Evolutionary conservation across 2,888 invertebrate species (phyloP), one percentile per base, ranked within the genome.

Genomic region (Stenodema calcarata): DNA sequence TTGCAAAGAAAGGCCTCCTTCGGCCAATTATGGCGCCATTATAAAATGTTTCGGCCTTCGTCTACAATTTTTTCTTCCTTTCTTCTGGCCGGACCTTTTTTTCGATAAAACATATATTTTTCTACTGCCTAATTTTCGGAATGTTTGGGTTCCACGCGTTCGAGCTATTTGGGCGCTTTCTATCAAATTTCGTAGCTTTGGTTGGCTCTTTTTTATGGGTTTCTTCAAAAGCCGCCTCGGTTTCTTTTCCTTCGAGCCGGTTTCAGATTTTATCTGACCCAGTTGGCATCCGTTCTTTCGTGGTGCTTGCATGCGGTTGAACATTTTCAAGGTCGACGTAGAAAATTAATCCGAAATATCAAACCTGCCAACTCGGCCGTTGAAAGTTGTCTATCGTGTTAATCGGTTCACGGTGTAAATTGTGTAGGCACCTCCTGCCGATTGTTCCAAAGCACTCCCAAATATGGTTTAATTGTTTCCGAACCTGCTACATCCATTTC

Each of bases 21-120:
- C 23, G 62, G 27, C 62, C 62, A 62, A 62, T 62, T 62, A 62
- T 62, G 23, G 1, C 62, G 62, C 62, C 62, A 62, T 62, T 62
- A 62, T 62, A 62, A 62, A 62, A 62, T 23, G 62, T 62, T 62
- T 62, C 62, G 62, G 62, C 11, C 62, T 62, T 62, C 23, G 62
- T 62, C 23, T 62, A 23, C 62, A 27, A 23, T 62, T 62, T 62
- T 62, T 62, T 62, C 18, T 62, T 62, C 16, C 16, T 50, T 23
- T 18, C 62, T 62, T 27, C 18, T 23, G 1, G 62, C 23, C 23
- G 62, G 62, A 62, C 62, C 62, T 27, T 62, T 47, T 47, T 78
- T 44, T 35, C 14, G 78, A 41, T 78, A 78, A 78, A 78, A 78
- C 78, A 14, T 78, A 78, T 78, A 78, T 78, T 78, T 78, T 78